Conservation (phyloP, 2,797 vertebrate species). For the Gymnothorax reevesii region DNA sequence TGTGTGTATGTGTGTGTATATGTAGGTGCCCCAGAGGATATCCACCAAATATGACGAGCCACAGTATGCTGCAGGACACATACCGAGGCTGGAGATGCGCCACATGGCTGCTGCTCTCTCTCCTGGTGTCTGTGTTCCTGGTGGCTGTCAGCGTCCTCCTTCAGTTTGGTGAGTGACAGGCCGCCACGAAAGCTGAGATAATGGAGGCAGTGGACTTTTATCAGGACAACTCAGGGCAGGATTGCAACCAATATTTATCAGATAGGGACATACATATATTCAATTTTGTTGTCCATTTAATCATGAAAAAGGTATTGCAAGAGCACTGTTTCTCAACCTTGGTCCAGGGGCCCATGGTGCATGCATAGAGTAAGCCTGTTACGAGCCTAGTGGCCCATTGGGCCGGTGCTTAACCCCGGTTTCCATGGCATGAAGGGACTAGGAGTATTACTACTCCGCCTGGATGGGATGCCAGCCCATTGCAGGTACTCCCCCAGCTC, state of each 20-base stretch:
- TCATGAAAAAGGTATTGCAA: no score
- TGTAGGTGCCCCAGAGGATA: constrained; percentile 50
- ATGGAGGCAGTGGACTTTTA: not conserved
- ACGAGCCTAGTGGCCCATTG: no score
- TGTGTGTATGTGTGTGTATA: constrained; percentile 23
- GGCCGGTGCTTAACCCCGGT: no score
- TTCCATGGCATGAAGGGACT: no score
- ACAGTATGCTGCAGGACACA: constrained; percentile 56
- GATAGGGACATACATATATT: not conserved
- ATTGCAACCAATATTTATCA: not conserved
- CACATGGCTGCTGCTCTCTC: constrained; percentile 61
- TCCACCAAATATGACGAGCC: constrained; percentile 68
- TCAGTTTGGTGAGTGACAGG: constrained; percentile 60
- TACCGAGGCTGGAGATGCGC: constrained; percentile 62
- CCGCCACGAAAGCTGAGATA: no score
- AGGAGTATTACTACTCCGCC: no score
- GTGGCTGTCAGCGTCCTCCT: constrained; percentile 66
- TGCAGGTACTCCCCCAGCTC: no score
- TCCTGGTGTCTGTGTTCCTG: constrained; percentile 68
- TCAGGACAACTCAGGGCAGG: no score
- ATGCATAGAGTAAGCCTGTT: no score
- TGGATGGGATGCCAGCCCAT: no score
- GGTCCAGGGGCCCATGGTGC: no score
- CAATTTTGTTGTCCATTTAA: not conserved
- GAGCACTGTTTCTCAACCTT: no score